These are phyloP conservation scores for Cyprinodon tularosa DNA, from an alignment of 2,113 vertebrate species.

Conservation along the genomic window DNA sequence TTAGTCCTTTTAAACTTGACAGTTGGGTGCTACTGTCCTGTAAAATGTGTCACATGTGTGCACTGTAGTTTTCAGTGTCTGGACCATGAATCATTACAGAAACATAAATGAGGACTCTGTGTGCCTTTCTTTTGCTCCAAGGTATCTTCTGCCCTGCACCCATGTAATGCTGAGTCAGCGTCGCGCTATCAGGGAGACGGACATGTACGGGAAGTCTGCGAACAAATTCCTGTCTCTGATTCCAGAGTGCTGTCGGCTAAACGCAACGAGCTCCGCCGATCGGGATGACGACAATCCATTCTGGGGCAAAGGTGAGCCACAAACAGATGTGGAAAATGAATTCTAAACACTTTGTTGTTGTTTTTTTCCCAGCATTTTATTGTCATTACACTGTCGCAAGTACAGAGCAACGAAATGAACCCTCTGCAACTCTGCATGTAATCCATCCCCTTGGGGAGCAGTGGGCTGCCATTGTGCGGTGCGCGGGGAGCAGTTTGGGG, in stretches of 20 bases:
- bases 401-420: too few species aligned
- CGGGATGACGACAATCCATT: conserved; percentile 84
- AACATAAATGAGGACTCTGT: background rate
- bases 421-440: too few species aligned
- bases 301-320: conserved; percentile 85
- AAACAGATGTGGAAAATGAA: too few species aligned
- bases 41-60: background rate
- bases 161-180: conserved; percentile 97
- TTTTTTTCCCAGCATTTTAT: too few species aligned
- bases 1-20: background rate
- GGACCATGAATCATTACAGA: background rate
- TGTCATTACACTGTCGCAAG: too few species aligned
- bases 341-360: too few species aligned
- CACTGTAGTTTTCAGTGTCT: background rate
- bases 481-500: too few species aligned
- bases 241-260: conserved; percentile 88
- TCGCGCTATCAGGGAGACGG: conserved; percentile 89
- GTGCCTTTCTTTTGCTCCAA: conserved; percentile 43
- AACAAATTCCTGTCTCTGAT: conserved; percentile 94
- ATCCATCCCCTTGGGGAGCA: too few species aligned
- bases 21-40: background rate
- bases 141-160: conserved; percentile 96
- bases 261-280: conserved; percentile 65
- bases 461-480: too few species aligned
- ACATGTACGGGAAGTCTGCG: conserved; percentile 91